phyloP scores from a whole-genome alignment of 2,888 invertebrate genomes.

The Cacoxenus indagator region DNA sequence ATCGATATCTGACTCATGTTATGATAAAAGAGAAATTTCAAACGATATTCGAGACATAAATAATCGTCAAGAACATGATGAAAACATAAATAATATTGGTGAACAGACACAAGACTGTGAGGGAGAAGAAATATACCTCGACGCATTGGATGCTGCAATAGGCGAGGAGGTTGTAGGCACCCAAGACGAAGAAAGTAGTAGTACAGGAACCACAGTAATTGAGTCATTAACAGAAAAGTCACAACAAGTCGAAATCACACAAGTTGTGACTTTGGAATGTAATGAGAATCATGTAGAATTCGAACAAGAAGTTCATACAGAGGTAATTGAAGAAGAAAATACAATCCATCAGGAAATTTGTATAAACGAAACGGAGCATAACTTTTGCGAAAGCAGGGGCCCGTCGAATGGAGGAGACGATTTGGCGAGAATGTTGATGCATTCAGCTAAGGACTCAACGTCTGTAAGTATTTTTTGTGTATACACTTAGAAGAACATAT shows the following conservation, averaged over 20 bases:
- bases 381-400: neutral
- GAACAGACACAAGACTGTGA: neutral
- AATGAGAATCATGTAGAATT: constrained; percentile 32
- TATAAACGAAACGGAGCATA: neutral
- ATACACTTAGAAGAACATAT: too few relatives aligned
- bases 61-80: constrained; percentile 22
- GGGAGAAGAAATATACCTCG: neutral
- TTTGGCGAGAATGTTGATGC: neutral
- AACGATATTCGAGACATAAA: neutral
- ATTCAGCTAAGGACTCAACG: too few relatives aligned
- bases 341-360: too few relatives aligned
- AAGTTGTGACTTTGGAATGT: constrained; percentile 23
- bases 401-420: neutral
- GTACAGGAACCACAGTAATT: constrained; percentile 31
- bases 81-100: too few relatives aligned
- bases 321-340: too few relatives aligned
- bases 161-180: neutral
- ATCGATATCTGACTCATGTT: neutral
- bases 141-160: neutral
- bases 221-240: constrained; percentile 38
- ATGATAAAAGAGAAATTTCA: neutral
- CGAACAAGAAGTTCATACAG: neutral
- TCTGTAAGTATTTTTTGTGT: neutral
- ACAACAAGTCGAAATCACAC: constrained; percentile 31
- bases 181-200: neutral